Evolutionary conservation across 1,140 invertebrate species (phyloP).

Genomic region (Teleopsis dalmanni): DNA sequence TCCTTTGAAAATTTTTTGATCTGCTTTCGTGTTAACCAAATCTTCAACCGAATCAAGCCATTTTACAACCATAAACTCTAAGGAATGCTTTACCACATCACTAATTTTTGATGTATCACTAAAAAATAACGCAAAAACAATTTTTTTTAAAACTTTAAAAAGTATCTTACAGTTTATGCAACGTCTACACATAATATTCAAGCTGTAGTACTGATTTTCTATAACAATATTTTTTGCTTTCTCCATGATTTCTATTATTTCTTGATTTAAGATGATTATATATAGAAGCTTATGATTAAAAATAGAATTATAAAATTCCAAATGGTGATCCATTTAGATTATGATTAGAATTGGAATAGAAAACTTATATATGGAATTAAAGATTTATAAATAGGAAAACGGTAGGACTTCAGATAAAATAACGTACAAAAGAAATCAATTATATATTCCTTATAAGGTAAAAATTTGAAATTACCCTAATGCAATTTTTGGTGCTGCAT

Average conservation of each 20-base stretch:
- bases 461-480: conserved; percentile 50
- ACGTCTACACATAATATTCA: too few species aligned
- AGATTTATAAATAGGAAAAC: too few species aligned
- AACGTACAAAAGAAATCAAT: too few species aligned
- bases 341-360: too few species aligned
- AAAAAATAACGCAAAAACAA: background rate
- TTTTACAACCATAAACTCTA: conserved; percentile 67
- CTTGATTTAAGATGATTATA: too few species aligned
- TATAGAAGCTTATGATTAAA: too few species aligned
- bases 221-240: background rate
- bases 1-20: conserved; percentile 21
- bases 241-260: too few species aligned
- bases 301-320: too few species aligned
- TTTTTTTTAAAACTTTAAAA: background rate
- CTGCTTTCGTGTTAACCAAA: conserved; percentile 49
- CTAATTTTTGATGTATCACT: conserved; percentile 43
- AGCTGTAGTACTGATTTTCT: background rate
- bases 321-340: too few species aligned
- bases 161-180: background rate
- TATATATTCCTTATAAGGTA: background rate
- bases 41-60: conserved; percentile 66
- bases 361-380: too few species aligned
- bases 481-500: conserved; percentile 48
- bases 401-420: too few species aligned
- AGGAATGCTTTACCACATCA: conserved; percentile 55